Percentiles rank a stretch among this genome's conserved stretches.
Conservation (phyloP, 2,797 vertebrate species). For the Diglossa cyanea region DNA sequence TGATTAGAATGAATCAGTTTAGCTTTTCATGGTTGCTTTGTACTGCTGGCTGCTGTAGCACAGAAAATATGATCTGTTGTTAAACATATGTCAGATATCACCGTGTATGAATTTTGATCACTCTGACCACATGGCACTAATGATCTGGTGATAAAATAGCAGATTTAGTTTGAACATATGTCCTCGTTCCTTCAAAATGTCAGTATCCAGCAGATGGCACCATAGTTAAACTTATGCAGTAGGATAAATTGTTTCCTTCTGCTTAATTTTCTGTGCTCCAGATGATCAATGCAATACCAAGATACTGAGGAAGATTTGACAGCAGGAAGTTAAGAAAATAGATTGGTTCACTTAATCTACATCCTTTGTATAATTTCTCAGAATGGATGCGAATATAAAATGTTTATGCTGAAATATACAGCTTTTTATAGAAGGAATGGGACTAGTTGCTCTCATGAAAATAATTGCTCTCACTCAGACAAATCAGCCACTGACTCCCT, state of each 20-base stretch:
- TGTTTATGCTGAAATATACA: neutral
- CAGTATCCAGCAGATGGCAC: conserved; percentile 53
- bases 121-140: neutral
- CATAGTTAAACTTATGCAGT: neutral
- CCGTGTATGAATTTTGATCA: neutral
- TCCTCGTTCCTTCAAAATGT: neutral
- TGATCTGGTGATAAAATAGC: neutral
- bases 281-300: neutral
- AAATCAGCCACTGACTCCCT: neutral
- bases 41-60: neutral
- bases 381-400: neutral
- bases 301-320: neutral
- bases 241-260: neutral
- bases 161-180: neutral
- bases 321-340: neutral
- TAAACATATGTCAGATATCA: neutral
- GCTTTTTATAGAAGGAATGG: neutral
- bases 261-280: neutral
- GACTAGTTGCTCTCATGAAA: neutral
- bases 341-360: neutral
- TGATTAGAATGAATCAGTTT: neutral
- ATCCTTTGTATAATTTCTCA: neutral
- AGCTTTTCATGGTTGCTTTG: neutral
- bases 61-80: neutral
- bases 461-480: neutral